Percentiles rank a stretch among this genome's conserved stretches.
phyloP scores from a whole-genome alignment of 2,888 invertebrate species.

The Sarcophaga subvicina region DNA sequence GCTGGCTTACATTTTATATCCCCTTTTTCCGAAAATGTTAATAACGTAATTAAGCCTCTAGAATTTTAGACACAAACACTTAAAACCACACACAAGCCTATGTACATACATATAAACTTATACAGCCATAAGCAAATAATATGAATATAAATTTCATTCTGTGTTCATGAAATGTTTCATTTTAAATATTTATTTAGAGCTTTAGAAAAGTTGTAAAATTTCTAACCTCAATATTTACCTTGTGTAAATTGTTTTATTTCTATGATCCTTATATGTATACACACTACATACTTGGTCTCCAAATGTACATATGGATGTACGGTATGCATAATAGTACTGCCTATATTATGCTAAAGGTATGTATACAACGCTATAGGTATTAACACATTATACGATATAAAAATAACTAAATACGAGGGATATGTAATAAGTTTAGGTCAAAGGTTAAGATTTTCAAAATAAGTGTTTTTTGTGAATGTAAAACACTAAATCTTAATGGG shows the following conservation, averaged over 20 bases:
- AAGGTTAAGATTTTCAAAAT: no score
- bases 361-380: slow-evolving; percentile 9
- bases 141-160: slow-evolving; percentile 23
- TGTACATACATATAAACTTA: neutral
- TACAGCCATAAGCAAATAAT: neutral
- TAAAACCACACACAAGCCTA: neutral
- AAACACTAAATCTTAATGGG: no score
- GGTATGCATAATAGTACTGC: neutral
- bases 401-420: neutral
- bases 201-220: slow-evolving; percentile 54
- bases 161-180: slow-evolving; percentile 43
- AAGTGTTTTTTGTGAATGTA: no score
- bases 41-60: slow-evolving; percentile 50
- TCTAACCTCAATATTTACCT: slow-evolving; percentile 64
- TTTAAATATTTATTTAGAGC: slow-evolving; percentile 56
- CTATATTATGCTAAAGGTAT: neutral
- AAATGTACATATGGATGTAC: neutral
- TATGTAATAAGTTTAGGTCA: neutral
- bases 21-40: slow-evolving; percentile 9
- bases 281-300: neutral
- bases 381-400: slow-evolving; percentile 25
- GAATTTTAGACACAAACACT: slow-evolving; percentile 17
- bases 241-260: slow-evolving; percentile 20
- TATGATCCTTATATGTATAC: slow-evolving; percentile 20
- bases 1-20: neutral